Evolutionary conservation across 2,113 vertebrate species (phyloP).

Genomic region (Etia nguti): DNA sequence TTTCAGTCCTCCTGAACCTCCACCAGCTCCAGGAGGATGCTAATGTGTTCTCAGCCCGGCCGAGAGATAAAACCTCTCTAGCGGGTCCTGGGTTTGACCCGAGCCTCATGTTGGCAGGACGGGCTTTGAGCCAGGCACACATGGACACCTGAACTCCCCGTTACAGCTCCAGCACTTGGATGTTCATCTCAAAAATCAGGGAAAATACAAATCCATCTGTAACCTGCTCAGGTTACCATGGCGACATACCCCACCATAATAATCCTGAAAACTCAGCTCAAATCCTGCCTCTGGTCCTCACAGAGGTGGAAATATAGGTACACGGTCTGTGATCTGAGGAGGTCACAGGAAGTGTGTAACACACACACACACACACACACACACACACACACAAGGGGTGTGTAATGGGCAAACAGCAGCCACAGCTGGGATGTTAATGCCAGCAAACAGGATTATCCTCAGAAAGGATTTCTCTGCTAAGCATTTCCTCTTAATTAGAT

Average conservation of each 20-base stretch:
- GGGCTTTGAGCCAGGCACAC: background rate
- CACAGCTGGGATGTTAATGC: conserved; percentile 97
- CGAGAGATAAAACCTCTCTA: too few relatives aligned
- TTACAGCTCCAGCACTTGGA: background rate
- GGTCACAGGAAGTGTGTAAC: background rate
- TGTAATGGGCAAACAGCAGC: conserved; percentile 89
- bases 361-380: conserved; percentile 1
- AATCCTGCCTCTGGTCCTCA: background rate
- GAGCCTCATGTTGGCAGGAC: too few relatives aligned
- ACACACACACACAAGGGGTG: conserved; percentile 73
- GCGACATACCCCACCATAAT: background rate
- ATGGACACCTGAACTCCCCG: background rate
- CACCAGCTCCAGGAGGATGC: too few relatives aligned
- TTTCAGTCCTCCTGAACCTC: too few relatives aligned
- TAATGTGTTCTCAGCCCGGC: too few relatives aligned
- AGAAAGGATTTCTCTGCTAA: conserved; percentile 91
- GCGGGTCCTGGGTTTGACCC: too few relatives aligned
- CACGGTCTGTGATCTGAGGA: background rate
- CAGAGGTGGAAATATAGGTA: background rate
- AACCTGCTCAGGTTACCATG: background rate
- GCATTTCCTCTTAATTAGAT: conserved; percentile 98
- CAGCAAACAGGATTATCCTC: conserved; percentile 97
- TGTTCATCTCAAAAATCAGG: background rate
- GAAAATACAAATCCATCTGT: background rate
- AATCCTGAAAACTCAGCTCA: background rate